phyloP scores from a whole-genome alignment of 1,140 invertebrate genomes.

The Drosophila simulans region DNA sequence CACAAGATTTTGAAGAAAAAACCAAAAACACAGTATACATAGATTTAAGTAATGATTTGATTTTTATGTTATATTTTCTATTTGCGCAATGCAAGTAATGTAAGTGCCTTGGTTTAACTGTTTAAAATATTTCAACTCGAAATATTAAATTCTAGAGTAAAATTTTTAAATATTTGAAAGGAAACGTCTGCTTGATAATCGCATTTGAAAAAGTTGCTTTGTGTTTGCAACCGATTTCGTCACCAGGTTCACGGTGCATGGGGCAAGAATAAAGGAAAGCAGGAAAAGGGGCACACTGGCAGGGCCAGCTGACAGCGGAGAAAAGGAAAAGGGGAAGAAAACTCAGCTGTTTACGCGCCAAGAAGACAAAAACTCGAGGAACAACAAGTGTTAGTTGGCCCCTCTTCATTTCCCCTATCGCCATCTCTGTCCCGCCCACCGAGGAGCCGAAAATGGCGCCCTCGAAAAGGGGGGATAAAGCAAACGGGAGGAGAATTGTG shows the following conservation, averaged over 20 bases:
- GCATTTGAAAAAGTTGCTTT: background rate
- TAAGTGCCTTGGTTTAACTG: no score
- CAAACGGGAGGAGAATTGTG: slow-evolving; percentile 62
- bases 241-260: slow-evolving; percentile 20
- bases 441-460: slow-evolving; percentile 30
- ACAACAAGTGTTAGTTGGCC: slow-evolving; percentile 46
- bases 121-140: no score
- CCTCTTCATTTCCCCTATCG: slow-evolving; percentile 1
- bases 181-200: background rate
- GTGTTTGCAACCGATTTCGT: slow-evolving; percentile 20
- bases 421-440: slow-evolving; percentile 11
- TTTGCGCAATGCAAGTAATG: no score
- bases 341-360: slow-evolving; percentile 32
- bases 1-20: no score
- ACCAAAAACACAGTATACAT: no score
- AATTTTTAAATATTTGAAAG: no score
- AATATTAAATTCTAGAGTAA: no score
- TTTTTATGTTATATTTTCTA: no score
- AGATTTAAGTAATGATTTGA: no score
- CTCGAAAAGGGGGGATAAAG: slow-evolving; percentile 14
- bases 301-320: background rate
- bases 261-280: slow-evolving; percentile 14
- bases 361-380: background rate
- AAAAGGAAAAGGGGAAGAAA: background rate
- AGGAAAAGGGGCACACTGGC: slow-evolving; percentile 24